Conservation (phyloP, 2,113 vertebrate species). For the Melanotaenia duboulayi region DNA sequence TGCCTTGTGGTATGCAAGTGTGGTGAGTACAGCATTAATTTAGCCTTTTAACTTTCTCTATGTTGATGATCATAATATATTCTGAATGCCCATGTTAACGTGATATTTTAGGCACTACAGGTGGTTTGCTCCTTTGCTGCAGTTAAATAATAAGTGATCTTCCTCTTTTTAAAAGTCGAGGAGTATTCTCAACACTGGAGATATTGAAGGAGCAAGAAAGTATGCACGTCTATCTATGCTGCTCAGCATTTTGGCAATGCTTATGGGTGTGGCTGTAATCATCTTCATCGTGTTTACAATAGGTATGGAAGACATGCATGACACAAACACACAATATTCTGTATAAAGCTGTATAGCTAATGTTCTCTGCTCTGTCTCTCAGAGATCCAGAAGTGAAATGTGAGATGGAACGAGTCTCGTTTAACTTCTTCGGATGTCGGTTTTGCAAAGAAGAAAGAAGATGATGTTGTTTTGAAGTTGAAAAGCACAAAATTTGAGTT, state of each 20-base stretch:
- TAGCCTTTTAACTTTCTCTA: slow-evolving; percentile 1
- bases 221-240: slow-evolving; percentile 74
- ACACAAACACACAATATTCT: background rate
- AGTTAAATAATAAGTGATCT: slow-evolving; percentile 23
- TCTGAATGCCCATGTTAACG: background rate
- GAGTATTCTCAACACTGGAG: slow-evolving; percentile 72
- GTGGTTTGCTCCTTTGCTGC: slow-evolving; percentile 14
- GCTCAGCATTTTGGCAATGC: slow-evolving; percentile 70
- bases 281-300: slow-evolving; percentile 71
- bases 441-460: slow-evolving; percentile 56
- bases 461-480: slow-evolving; percentile 33
- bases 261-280: slow-evolving; percentile 78
- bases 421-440: slow-evolving; percentile 38
- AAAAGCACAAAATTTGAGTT: slow-evolving; percentile 62
- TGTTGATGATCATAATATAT: background rate
- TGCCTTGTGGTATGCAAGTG: slow-evolving; percentile 91
- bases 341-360: slow-evolving; percentile 1
- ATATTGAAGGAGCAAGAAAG: slow-evolving; percentile 71
- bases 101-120: slow-evolving; percentile 10
- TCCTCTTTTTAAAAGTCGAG: slow-evolving; percentile 55
- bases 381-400: slow-evolving; percentile 42
- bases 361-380: slow-evolving; percentile 34
- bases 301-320: slow-evolving; percentile 78
- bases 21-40: slow-evolving; percentile 84
- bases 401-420: slow-evolving; percentile 27